Percentiles rank a stretch among this genome's conserved stretches.
phyloP scores from a whole-genome alignment of 2,797 vertebrate species.

The Hyperoplus immaculatus region DNA sequence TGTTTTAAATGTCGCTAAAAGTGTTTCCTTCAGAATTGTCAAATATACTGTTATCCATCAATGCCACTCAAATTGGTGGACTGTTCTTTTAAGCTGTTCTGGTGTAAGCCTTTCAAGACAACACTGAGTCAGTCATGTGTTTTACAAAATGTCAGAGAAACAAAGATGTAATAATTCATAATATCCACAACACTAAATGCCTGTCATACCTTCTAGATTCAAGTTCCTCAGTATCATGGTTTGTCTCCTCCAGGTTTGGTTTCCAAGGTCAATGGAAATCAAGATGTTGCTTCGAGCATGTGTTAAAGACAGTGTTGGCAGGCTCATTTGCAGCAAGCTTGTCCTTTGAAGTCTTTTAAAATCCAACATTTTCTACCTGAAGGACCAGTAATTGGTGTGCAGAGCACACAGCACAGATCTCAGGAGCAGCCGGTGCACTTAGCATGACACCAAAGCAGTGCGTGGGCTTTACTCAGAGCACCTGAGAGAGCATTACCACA shows the following conservation, averaged over 20 bases:
- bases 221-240: background rate
- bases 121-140: no score
- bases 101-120: no score
- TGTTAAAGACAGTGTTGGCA: constrained; percentile 34
- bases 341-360: constrained; percentile 60
- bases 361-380: constrained; percentile 56
- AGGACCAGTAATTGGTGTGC: constrained; percentile 66
- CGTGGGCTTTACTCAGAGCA: constrained; percentile 40
- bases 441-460: constrained; percentile 47
- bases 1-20: background rate
- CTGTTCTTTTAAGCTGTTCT: background rate
- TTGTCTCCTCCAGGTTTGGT: constrained; percentile 12
- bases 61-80: background rate
- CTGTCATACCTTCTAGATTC: background rate
- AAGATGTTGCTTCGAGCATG: constrained; percentile 22
- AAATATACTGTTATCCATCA: background rate
- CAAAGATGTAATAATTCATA: no score
- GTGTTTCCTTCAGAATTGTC: background rate
- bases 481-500: constrained; percentile 53
- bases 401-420: constrained; percentile 50
- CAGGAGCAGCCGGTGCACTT: constrained; percentile 54
- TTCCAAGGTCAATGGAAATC: constrained; percentile 59
- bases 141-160: no score
- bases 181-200: background rate
- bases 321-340: constrained; percentile 59